A percentile compares a stretch with the other conserved stretches of the same genome.
phyloP scores from a whole-genome alignment of 2,888 invertebrate genomes.

The Syrphus vitripennis region DNA sequence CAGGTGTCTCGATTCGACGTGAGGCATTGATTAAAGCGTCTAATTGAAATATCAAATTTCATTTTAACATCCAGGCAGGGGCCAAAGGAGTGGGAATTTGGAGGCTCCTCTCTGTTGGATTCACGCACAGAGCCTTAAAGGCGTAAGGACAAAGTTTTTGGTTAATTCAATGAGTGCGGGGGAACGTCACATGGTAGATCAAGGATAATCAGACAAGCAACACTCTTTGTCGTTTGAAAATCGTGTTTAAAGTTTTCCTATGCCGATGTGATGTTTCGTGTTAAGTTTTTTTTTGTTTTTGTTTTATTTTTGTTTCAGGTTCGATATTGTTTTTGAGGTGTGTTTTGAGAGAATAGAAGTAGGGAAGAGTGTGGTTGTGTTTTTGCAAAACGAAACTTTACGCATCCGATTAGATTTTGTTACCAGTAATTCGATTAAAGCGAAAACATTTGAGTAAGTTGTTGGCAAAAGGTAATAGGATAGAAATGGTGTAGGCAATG shows the following conservation, averaged over 20 bases:
- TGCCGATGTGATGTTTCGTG: constrained; percentile 11
- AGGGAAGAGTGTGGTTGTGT: constrained; percentile 2
- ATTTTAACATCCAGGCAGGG: neutral
- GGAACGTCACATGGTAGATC: constrained; percentile 64
- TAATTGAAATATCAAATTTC: constrained; percentile 71
- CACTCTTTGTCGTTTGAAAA: constrained; percentile 55
- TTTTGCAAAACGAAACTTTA: constrained; percentile 52
- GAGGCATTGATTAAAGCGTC: constrained; percentile 70
- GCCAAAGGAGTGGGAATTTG: neutral
- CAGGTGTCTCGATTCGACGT: constrained; percentile 67
- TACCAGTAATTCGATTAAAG: constrained; percentile 58
- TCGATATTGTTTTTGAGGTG: constrained; percentile 2
- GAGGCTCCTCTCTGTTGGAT: neutral
- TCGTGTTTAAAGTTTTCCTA: constrained; percentile 57
- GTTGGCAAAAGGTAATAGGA: neutral
- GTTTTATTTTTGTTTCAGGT: too few relatives aligned
- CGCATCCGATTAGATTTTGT: constrained; percentile 59
- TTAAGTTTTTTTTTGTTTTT: constrained; percentile 22
- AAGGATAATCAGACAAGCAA: constrained; percentile 61
- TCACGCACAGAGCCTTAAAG: constrained; percentile 51
- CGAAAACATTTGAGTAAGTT: constrained; percentile 48
- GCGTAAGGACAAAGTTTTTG: constrained; percentile 65
- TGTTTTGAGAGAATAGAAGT: neutral
- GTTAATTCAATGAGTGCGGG: constrained; percentile 60
- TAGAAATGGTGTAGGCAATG: neutral